A percentile compares a stretch with the other conserved stretches of the same genome.
These are phyloP conservation scores for Gymnosoma rotundatum DNA, from an alignment of 2,888 invertebrate genomes.

Conservation along the genomic window DNA sequence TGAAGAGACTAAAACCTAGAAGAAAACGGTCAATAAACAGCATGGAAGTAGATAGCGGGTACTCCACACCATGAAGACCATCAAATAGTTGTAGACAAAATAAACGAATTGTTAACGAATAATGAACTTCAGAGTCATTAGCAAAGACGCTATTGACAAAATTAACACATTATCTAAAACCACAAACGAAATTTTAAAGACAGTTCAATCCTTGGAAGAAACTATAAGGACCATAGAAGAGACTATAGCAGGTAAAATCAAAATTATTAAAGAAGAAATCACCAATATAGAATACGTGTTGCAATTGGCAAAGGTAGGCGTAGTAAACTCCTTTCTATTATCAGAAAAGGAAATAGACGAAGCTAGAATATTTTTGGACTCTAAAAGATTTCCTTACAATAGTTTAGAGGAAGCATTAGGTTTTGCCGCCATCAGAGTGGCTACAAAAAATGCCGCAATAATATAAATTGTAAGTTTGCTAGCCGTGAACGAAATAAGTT, in stretches of 20 bases:
- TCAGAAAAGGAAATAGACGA: slow-evolving; percentile 10
- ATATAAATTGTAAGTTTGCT: background rate
- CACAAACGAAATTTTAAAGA: no score
- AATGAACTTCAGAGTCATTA: no score
- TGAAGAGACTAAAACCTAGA: no score
- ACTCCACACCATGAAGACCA: slow-evolving; percentile 1
- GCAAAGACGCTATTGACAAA: no score
- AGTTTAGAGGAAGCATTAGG: slow-evolving; percentile 27
- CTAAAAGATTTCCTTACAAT: slow-evolving; percentile 4
- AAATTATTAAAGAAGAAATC: slow-evolving; percentile 13
- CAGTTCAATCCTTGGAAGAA: slow-evolving; percentile 18
- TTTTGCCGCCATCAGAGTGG: background rate
- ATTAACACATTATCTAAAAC: no score
- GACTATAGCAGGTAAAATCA: background rate
- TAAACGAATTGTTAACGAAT: no score
- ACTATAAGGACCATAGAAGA: slow-evolving; percentile 14
- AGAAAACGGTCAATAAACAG: background rate
- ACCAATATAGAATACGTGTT: background rate
- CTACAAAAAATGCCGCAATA: background rate
- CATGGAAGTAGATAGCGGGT: background rate
- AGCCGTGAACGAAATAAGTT: background rate
- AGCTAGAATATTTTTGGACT: slow-evolving; percentile 12
- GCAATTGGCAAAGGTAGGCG: slow-evolving; percentile 21
- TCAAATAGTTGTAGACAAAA: slow-evolving; percentile 4
- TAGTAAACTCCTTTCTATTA: slow-evolving; percentile 10